Conservation (phyloP, 2,113 vertebrate genomes). For the Phalacrocorax brasilianus region DNA sequence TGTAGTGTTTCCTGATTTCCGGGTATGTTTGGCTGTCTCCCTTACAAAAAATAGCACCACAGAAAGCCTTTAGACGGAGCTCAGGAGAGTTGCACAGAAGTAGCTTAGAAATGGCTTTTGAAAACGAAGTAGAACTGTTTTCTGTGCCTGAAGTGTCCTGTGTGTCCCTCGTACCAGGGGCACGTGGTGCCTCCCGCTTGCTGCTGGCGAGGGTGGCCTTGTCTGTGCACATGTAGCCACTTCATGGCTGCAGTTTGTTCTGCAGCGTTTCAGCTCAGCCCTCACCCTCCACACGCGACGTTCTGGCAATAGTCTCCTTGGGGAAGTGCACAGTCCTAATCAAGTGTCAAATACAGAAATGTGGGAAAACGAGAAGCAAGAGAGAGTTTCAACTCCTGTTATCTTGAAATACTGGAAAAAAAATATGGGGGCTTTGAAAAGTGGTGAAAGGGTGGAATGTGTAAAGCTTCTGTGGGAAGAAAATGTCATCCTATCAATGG, state of each 20-base stretch:
- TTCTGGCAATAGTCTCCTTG: rapidly evolving
- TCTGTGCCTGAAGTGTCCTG: rapidly evolving
- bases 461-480: neutral
- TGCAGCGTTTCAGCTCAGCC: neutral
- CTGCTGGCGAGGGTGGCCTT: rapidly evolving
- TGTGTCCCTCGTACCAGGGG: rapidly evolving
- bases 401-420: neutral
- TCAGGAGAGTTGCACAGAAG: neutral
- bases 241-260: rapidly evolving
- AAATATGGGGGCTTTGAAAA: neutral
- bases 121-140: rapidly evolving
- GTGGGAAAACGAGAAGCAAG: neutral
- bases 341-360: neutral
- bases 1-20: neutral
- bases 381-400: neutral
- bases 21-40: neutral
- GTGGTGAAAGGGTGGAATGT: neutral
- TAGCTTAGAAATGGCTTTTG: neutral
- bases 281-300: rapidly evolving
- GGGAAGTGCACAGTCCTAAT: rapidly evolving
- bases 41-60: rapidly evolving
- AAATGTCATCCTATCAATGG: neutral
- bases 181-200: rapidly evolving
- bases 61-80: neutral
- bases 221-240: rapidly evolving